These are phyloP conservation scores for Phengaris alcon DNA, from an alignment of 2,888 invertebrate species.

Conservation along the genomic window DNA sequence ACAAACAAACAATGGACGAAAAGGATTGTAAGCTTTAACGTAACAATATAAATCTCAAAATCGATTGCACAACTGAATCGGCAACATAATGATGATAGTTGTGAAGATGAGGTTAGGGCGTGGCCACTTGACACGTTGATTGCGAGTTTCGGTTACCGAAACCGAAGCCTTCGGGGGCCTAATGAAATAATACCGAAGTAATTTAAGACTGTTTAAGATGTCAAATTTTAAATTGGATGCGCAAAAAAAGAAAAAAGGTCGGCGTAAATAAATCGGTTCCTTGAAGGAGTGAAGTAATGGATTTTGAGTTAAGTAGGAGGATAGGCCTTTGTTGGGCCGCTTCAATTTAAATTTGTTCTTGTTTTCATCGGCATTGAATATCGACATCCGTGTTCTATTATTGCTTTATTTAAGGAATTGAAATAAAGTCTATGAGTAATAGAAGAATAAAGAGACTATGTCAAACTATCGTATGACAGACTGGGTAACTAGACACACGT, in stretches of 20 bases:
- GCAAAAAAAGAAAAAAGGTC: constrained; percentile 59
- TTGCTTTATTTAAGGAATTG: neutral
- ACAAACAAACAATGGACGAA: neutral
- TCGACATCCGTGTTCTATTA: neutral
- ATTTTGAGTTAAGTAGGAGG: constrained; percentile 50
- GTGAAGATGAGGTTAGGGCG: constrained; percentile 33
- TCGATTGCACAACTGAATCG: neutral
- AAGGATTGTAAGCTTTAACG: neutral
- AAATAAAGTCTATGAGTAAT: too few relatives aligned
- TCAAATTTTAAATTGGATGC: constrained; percentile 79
- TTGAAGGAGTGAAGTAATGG: constrained; percentile 63
- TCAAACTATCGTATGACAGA: neutral
- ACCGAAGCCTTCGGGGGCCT: constrained; percentile 54
- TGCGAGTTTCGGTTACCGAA: constrained; percentile 56
- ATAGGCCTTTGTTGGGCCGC: constrained; percentile 26
- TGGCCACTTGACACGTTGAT: constrained; percentile 55
- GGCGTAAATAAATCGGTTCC: constrained; percentile 72
- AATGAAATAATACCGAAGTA: constrained; percentile 77
- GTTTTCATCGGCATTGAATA: neutral
- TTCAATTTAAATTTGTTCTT: constrained; percentile 19
- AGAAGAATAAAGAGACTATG: neutral
- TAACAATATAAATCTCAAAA: neutral
- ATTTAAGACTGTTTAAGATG: constrained; percentile 79
- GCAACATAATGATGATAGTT: neutral
- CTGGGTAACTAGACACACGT: too few relatives aligned